Conservation (phyloP, 2,797 vertebrate species). For the Lepilemur septentrionalis region DNA sequence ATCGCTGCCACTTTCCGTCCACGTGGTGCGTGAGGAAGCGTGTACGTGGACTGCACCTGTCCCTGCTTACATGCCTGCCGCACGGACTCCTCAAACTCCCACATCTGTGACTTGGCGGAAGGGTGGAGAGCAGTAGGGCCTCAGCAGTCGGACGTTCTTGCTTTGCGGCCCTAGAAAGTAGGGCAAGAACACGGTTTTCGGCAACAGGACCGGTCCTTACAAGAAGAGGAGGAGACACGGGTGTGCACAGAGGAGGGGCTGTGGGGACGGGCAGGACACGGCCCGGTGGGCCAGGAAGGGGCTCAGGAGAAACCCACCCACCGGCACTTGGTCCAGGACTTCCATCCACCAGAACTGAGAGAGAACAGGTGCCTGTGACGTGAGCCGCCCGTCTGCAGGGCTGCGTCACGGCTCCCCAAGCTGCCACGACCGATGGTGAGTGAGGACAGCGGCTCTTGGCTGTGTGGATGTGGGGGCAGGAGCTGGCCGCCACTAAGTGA, state of each 20-base stretch:
- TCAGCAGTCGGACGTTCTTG: not conserved
- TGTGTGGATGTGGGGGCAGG: not conserved
- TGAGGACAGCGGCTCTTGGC: fast-evolving
- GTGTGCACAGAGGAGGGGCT: not conserved
- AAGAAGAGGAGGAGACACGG: fast-evolving
- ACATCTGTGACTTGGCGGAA: no score
- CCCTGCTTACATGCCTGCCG: fast-evolving
- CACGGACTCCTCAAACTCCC: not conserved
- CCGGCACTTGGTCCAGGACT: fast-evolving
- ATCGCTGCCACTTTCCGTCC: not conserved
- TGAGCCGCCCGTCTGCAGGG: not conserved
- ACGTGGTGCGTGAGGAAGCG: not conserved
- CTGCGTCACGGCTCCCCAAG: fast-evolving
- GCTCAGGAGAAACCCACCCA: fast-evolving
- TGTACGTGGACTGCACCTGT: not conserved
- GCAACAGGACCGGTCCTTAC: not conserved
- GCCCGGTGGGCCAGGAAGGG: fast-evolving
- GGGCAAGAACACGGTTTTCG: not conserved
- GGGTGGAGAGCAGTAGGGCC: not conserved
- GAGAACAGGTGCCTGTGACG: no score
- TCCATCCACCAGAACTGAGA: not conserved
- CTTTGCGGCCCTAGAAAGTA: not conserved
- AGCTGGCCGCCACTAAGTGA: no score
- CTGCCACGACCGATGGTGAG: not conserved
- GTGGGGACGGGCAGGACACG: not conserved